phyloP scores from a whole-genome alignment of 2,888 invertebrate species.

The Bellardia bayeri region DNA sequence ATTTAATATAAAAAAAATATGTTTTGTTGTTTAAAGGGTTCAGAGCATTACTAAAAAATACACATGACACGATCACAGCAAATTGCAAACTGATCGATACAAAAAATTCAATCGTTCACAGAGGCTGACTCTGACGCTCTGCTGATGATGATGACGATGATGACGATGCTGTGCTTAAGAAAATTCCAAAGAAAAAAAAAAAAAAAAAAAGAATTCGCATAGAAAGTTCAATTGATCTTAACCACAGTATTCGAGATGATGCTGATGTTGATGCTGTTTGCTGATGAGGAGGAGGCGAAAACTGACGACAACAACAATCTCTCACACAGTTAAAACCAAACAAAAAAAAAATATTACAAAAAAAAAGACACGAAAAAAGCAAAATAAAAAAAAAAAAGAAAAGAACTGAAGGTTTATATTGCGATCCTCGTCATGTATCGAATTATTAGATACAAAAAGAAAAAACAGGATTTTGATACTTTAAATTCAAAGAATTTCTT shows the following conservation, averaged over 20 bases:
- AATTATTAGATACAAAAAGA: conserved; percentile 67
- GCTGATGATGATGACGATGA: conserved; percentile 28
- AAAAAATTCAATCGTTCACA: conserved; percentile 62
- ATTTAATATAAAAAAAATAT: not conserved
- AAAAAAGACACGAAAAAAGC: conserved; percentile 20
- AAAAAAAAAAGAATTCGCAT: conserved; percentile 59
- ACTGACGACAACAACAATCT: conserved; percentile 32
- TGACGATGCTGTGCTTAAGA: conserved; percentile 50
- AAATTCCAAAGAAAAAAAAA: conserved; percentile 33
- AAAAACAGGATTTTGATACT: conserved; percentile 59
- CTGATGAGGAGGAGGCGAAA: conserved; percentile 50
- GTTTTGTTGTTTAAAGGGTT: conserved; percentile 41
- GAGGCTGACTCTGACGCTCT: conserved; percentile 40
- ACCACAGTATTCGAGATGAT: conserved; percentile 57
- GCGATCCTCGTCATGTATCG: conserved; percentile 68
- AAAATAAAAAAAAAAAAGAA: not conserved
- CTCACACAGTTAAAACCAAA: not conserved
- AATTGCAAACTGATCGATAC: conserved; percentile 74
- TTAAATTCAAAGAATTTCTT: conserved; percentile 67
- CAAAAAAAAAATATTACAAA: conserved; percentile 1
- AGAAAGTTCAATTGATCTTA: conserved; percentile 73
- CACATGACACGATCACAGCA: conserved; percentile 72
- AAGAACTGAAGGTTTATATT: conserved; percentile 20
- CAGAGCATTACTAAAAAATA: conserved; percentile 57
- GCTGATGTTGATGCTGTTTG: conserved; percentile 14